Evolutionary conservation across 1,140 invertebrate species (phyloP).

Genomic region (Sitobion miscanthi): DNA sequence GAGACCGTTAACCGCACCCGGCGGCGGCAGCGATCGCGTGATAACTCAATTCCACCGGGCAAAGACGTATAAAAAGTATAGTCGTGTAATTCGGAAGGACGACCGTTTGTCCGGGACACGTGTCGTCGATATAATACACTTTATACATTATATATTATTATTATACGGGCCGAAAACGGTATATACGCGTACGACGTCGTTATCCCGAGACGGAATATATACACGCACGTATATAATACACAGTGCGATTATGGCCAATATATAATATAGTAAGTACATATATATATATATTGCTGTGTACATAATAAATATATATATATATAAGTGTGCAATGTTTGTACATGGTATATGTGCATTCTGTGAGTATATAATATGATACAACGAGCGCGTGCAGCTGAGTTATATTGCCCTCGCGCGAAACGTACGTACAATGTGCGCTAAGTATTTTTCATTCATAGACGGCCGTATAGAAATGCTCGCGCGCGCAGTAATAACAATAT

Average conservation of each 20-base stretch:
- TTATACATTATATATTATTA: not conserved
- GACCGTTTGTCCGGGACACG: not conserved
- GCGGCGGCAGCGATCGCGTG: not conserved
- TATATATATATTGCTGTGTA: too few relatives aligned
- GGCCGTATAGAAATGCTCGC: not conserved
- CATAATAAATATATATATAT: too few relatives aligned
- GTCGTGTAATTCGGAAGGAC: not conserved
- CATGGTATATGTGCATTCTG: too few relatives aligned
- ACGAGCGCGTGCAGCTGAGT: not conserved
- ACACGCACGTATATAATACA: too few relatives aligned
- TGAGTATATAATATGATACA: not conserved
- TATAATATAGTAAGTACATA: too few relatives aligned
- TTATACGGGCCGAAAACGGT: not conserved
- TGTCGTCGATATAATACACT: not conserved
- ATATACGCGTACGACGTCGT: not conserved
- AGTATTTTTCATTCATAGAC: not conserved
- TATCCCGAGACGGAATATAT: not conserved
- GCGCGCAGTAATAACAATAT: not conserved
- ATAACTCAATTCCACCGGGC: slow-evolving; percentile 2
- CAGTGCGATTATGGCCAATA: not conserved
- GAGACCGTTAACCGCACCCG: slow-evolving; percentile 42
- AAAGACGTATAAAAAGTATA: not conserved
- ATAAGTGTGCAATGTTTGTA: too few relatives aligned
- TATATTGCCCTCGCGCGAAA: not conserved
- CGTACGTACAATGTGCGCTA: not conserved